Percentiles rank a stretch among this genome's conserved stretches.
These are phyloP conservation scores for Eupeodes corollae DNA, from an alignment of 1,140 invertebrate species.

Conservation along the genomic window DNA sequence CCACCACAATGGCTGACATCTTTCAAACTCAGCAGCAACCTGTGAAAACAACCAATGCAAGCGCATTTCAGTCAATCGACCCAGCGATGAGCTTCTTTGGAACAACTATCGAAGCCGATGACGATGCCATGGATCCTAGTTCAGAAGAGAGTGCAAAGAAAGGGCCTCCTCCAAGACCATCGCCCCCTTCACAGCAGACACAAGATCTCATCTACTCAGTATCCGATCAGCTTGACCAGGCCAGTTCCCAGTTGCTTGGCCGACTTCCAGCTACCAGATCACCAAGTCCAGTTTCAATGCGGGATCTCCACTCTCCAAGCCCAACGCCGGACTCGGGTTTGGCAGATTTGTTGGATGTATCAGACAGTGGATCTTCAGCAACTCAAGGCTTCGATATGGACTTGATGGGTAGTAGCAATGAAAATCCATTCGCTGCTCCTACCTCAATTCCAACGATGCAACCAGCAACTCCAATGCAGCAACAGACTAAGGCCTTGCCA, in stretches of 20 bases:
- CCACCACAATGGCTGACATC: slow-evolving; percentile 2
- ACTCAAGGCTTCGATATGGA: slow-evolving; percentile 23
- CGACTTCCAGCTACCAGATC: slow-evolving; percentile 69
- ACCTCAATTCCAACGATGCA: slow-evolving; percentile 25
- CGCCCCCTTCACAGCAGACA: slow-evolving; percentile 53
- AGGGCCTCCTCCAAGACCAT: slow-evolving; percentile 41
- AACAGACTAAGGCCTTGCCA: slow-evolving; percentile 25
- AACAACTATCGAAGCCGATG: slow-evolving; percentile 28
- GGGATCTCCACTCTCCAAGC: slow-evolving; percentile 67
- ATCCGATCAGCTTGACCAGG: slow-evolving; percentile 78
- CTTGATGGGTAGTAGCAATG: slow-evolving; percentile 15
- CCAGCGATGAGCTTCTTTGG: slow-evolving; percentile 29
- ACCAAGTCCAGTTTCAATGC: slow-evolving; percentile 68
- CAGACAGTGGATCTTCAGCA: slow-evolving; percentile 25
- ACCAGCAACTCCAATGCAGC: slow-evolving; percentile 17
- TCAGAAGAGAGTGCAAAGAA: slow-evolving; percentile 30
- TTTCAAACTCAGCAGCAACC: slow-evolving; percentile 4
- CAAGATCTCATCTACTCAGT: slow-evolving; percentile 76
- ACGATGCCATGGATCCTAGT: slow-evolving; percentile 27
- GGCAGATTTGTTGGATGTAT: slow-evolving; percentile 53
- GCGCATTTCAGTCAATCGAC: slow-evolving; percentile 11
- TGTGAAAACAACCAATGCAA: slow-evolving; percentile 2
- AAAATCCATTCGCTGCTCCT: slow-evolving; percentile 31
- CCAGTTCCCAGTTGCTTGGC: slow-evolving; percentile 69
- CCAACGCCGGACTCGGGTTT: slow-evolving; percentile 59